Base-by-base conservation (phyloP, 1,140 invertebrate species). In the Propsilocerus akamusi region DNA sequence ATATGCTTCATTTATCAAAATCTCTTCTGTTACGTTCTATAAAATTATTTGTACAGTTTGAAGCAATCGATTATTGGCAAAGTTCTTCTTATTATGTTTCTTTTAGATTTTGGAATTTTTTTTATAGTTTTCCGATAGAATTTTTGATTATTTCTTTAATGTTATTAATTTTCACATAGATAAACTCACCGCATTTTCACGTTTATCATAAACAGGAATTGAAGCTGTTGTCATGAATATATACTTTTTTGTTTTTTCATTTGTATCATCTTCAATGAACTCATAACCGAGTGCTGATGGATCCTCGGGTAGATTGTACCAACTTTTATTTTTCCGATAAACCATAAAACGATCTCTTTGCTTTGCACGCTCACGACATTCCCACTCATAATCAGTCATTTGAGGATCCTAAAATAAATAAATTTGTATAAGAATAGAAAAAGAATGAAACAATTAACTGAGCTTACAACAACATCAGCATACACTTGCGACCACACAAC, bases 401-500 rank as follows among this genome's bases (percentile, higher is more conserved):
- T 88, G 84, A 7, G 86, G 81, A 69, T 92, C 81, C 81, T 84
- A 55, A 48, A 54, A 57, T 51, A 49, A 56, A 48, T 53, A 51
- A 47, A 34, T 51, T 53, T 24, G 53, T 17, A 30, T 47, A n/a
- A n/a, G n/a, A n/a, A n/a, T n/a, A n/a, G n/a, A n/a, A n/a, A n/a
- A n/a, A n/a, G 51, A 25, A 52, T 22, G 49, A 48, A 53, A 48
- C 17, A 37, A 49, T 37, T 32, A 28, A 50, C 32, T 26, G 11
- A 20, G 66, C 74, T 72, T 70, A 85, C 88, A 20, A 83, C 81
- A 41, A 89, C 71, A 66, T 93, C 87, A 6, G 88, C 87, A 65
- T 94, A 93, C n/a, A 92, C 81, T 20, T 87, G 84, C 0, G 87
- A 92, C 89, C 89, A 95, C 34, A 88, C 80, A 25, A 81, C 75